Evolutionary conservation across 2,888 invertebrate species (phyloP).

Genomic region (Ctenicera cuprea): DNA sequence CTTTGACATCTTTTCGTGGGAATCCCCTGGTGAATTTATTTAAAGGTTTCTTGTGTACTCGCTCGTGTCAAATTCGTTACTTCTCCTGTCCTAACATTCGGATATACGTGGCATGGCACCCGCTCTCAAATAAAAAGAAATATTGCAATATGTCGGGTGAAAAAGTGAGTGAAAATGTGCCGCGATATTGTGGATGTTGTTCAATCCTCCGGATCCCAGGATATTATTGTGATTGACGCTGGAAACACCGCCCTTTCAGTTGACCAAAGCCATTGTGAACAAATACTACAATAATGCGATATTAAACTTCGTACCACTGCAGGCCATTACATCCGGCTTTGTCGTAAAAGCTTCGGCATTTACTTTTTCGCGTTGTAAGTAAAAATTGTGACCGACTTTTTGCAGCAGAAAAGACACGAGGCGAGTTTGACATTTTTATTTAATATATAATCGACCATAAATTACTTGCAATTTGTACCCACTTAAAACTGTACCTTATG

Average conservation of each 20-base stretch:
- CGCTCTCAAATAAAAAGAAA: conserved; percentile 31
- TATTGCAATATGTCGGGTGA: conserved; percentile 21
- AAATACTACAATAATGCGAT: conserved; percentile 43
- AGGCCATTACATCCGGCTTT: conserved; percentile 41
- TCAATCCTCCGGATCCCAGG: conserved; percentile 26
- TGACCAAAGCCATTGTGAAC: conserved; percentile 44
- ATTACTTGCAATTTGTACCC: too few relatives aligned
- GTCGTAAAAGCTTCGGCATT: conserved; percentile 20
- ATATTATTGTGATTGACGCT: conserved; percentile 41
- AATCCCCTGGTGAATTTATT: conserved; percentile 23
- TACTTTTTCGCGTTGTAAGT: background rate
- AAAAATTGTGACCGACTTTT: conserved; percentile 4
- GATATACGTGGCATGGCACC: conserved; percentile 18
- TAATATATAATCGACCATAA: too few relatives aligned
- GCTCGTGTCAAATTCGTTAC: conserved; percentile 36
- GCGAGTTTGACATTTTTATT: too few relatives aligned
- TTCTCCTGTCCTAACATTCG: conserved; percentile 29
- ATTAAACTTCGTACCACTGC: conserved; percentile 35
- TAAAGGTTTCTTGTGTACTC: conserved; percentile 35
- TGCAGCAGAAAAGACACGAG: too few relatives aligned
- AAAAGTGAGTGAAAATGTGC: conserved; percentile 37
- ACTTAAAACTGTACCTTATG: too few relatives aligned
- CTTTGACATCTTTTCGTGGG: conserved; percentile 20
- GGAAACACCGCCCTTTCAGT: conserved; percentile 39
- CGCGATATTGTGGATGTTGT: conserved; percentile 27